Percentiles rank a stretch among this genome's conserved stretches.
Conservation (phyloP, 2,888 invertebrate species). For the Altica lythri region DNA sequence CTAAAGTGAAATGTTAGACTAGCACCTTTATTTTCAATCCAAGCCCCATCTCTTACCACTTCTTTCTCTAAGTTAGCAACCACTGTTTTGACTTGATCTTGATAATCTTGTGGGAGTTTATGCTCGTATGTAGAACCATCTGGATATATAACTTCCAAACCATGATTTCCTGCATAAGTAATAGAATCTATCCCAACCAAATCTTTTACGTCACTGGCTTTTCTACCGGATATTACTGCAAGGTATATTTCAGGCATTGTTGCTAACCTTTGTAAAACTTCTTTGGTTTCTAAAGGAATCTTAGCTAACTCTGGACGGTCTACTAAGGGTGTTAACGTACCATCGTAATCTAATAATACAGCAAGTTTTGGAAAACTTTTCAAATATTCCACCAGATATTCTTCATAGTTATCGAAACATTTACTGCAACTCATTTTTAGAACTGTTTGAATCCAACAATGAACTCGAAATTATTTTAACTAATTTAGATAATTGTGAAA, state of each 20-base stretch:
- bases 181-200: slow-evolving; percentile 90
- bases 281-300: slow-evolving; percentile 81
- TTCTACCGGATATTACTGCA: slow-evolving; percentile 82
- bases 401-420: slow-evolving; percentile 38
- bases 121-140: slow-evolving; percentile 88
- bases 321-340: slow-evolving; percentile 84
- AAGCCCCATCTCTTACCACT: slow-evolving; percentile 83
- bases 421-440: slow-evolving; percentile 16
- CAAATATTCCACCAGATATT: slow-evolving; percentile 37
- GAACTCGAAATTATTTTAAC: too few relatives aligned
- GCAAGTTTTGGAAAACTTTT: slow-evolving; percentile 66
- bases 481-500: too few relatives aligned
- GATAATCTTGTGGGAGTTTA: slow-evolving; percentile 83
- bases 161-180: slow-evolving; percentile 88
- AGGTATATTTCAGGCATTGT: slow-evolving; percentile 84
- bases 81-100: slow-evolving; percentile 75
- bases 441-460: too few relatives aligned
- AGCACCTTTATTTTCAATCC: slow-evolving; percentile 90
- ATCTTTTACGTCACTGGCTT: slow-evolving; percentile 82
- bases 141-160: slow-evolving; percentile 83
- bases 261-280: slow-evolving; percentile 76
- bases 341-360: slow-evolving; percentile 83
- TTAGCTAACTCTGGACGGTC: slow-evolving; percentile 87
- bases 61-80: slow-evolving; percentile 80
- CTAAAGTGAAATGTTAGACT: slow-evolving; percentile 84